Conservation (phyloP, 2,797 vertebrate genomes). For the Potorous gilbertii region DNA sequence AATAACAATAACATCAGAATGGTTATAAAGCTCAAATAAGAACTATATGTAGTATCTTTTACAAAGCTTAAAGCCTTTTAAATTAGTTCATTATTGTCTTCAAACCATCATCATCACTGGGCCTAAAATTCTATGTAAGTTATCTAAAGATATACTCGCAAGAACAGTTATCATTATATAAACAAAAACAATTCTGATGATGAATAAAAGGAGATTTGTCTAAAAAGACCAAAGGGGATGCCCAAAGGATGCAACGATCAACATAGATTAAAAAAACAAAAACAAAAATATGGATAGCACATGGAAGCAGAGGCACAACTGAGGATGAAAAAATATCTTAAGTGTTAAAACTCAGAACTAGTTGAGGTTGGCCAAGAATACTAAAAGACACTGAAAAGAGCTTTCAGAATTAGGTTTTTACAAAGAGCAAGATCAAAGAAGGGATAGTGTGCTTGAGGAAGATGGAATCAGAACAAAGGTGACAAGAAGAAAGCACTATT, state of each 20-base stretch:
- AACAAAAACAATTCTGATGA: not conserved
- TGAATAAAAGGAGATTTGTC: not conserved
- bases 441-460: not conserved
- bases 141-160: not conserved
- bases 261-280: not conserved
- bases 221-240: not conserved
- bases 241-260: not conserved
- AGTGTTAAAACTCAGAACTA: not conserved
- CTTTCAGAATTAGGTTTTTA: not conserved
- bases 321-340: not conserved
- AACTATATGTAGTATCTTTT: not conserved
- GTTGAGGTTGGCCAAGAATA: not conserved
- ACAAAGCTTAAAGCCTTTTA: not conserved
- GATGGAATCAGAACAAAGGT: not conserved
- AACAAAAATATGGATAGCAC: not conserved
- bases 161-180: not conserved
- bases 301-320: not conserved
- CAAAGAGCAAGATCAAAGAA: not conserved
- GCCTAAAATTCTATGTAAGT: not conserved
- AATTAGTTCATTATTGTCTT: not conserved
- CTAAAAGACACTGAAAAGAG: not conserved
- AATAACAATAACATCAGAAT: not conserved
- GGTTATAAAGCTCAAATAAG: not conserved
- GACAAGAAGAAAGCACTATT: not conserved
- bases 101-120: not conserved